Evolutionary conservation across 1,140 invertebrate genomes (phyloP), one percentile per base, ranked within the genome.

Genomic region (Bradysia coprophila): DNA sequence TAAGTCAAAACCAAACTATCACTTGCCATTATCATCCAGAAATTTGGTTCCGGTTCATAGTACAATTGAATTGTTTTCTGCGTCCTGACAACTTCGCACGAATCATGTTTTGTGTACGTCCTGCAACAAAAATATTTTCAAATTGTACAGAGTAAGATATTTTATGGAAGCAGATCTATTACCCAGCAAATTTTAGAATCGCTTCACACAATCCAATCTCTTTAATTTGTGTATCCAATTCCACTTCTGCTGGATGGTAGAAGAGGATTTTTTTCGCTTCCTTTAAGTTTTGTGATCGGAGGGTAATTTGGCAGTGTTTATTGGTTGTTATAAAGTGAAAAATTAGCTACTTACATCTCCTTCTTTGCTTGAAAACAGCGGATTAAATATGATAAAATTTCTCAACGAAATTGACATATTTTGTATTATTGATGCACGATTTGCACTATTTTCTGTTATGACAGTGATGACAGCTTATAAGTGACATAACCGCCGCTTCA

Each of bases 171-270:
- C 13, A 23, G 15, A 45, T 34, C 37, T 41, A 73, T 71, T 76
- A 93, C 89, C 79, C 73, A 51, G 88, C 80, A 68, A 94, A 94
- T 62, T 88, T 81, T 36, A 91, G 78, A 43, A 94, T 83, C 22
- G 88, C 89, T 69, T 94, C 88, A 62, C 83, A 85, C 4, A 93
- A 65, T 4, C 91, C 90, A 51, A 93, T 78, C 66, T 84, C 81
- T 64, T 82, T 88, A 46, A 93, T 82, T 65, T 89, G 81, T 13
- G 72, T 75, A 59, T 93, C 86, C 20, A 78, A 53, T 55, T 85
- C 76, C 20, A 75, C 73, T 51, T 79, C 75, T 45, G 67, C 65
- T 11, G 88, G 87, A 65, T 86, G 78, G 60, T 81, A 93, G 58
- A 77, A 94, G 37, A 95, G 62, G 44, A 94, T 78, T 60, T 89